These are phyloP conservation scores for Schizotus pectinicornis DNA, from an alignment of 2,888 invertebrate genomes.

Conservation along the genomic window DNA sequence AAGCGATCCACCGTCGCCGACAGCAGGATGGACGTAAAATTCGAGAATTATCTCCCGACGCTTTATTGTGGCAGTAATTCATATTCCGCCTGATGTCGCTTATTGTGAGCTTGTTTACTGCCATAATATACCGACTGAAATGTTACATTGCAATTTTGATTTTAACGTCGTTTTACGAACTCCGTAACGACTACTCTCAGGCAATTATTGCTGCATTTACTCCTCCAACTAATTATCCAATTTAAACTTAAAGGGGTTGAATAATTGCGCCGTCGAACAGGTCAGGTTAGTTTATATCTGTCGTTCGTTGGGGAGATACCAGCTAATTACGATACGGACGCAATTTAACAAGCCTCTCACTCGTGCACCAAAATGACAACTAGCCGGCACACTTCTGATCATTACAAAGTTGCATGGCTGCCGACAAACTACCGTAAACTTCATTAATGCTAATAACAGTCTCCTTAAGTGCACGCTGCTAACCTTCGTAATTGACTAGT, in stretches of 20 bases:
- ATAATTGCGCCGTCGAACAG: conserved; percentile 17
- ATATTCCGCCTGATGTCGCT: conserved; percentile 17
- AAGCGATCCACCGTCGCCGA: neutral
- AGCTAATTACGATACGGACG: too few relatives aligned
- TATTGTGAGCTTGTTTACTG: conserved; percentile 26
- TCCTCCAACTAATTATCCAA: conserved; percentile 26
- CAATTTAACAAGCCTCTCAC: too few relatives aligned
- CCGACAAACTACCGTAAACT: too few relatives aligned
- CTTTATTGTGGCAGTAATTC: conserved; percentile 12
- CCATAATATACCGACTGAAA: conserved; percentile 17
- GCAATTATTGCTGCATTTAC: conserved; percentile 25
- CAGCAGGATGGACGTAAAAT: conserved; percentile 2
- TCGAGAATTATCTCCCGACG: conserved; percentile 10
- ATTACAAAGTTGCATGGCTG: too few relatives aligned
- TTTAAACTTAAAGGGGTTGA: conserved; percentile 23
- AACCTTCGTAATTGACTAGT: too few relatives aligned
- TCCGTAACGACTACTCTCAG: conserved; percentile 20
- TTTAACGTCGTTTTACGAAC: conserved; percentile 23
- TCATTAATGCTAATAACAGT: too few relatives aligned
- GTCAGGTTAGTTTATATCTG: conserved; percentile 19
- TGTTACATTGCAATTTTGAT: conserved; percentile 26
- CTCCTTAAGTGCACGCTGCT: too few relatives aligned
- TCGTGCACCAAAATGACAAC: too few relatives aligned
- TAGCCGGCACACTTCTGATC: too few relatives aligned
- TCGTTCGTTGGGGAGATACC: neutral